phyloP scores from a whole-genome alignment of 2,113 vertebrate species.

The Merops nubicus region DNA sequence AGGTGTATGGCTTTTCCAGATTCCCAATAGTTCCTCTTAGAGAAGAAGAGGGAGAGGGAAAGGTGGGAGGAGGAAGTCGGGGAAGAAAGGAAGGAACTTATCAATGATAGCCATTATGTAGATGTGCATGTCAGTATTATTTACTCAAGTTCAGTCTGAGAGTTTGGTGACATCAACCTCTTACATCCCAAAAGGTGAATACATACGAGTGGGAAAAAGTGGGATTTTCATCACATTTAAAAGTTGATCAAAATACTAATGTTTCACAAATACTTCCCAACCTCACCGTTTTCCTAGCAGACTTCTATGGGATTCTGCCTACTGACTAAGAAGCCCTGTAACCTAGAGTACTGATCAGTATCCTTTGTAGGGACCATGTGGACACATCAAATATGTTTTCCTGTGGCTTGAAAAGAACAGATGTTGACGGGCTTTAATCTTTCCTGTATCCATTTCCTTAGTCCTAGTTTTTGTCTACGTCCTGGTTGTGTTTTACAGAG shows the following conservation, averaged over 20 bases:
- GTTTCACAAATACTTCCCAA: neutral
- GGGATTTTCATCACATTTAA: neutral
- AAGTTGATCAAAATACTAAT: neutral
- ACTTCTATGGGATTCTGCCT: neutral
- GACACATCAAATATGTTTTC: neutral
- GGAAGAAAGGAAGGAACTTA: neutral
- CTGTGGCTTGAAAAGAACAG: neutral
- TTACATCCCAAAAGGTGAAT: neutral
- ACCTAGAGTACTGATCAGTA: neutral
- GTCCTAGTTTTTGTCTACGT: neutral
- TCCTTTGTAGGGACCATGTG: neutral
- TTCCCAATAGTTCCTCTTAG: neutral
- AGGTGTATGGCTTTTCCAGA: neutral
- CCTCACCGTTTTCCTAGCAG: neutral
- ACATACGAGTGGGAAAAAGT: neutral
- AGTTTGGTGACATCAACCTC: neutral
- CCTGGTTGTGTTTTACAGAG: neutral
- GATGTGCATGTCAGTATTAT: neutral
- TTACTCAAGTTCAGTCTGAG: neutral
- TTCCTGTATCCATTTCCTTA: neutral
- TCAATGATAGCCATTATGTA: neutral
- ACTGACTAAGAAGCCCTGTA: neutral
- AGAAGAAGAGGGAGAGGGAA: neutral
- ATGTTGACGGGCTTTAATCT: neutral
- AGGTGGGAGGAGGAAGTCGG: accelerated